Evolutionary conservation across 2,888 invertebrate species (phyloP).

Genomic region (Hartigia nigra): DNA sequence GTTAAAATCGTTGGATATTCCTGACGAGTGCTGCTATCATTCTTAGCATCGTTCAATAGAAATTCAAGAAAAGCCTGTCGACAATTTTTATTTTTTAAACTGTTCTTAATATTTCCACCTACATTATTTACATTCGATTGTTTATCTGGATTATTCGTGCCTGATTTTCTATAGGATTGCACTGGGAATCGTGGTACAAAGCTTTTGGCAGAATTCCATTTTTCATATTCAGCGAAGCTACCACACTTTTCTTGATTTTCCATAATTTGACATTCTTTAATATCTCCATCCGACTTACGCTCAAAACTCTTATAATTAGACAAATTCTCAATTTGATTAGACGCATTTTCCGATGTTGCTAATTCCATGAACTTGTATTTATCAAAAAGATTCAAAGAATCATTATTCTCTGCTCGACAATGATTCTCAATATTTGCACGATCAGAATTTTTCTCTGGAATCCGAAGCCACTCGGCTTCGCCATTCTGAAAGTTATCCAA

Average conservation of each 20-base stretch:
- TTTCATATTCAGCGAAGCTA: conserved; percentile 13
- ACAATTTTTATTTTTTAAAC: neutral
- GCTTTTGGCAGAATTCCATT: conserved; percentile 17
- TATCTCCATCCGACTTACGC: conserved; percentile 1
- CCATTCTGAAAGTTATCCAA: neutral
- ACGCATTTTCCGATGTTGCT: neutral
- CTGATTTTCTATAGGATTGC: neutral
- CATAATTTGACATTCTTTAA: neutral
- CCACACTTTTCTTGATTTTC: conserved; percentile 1
- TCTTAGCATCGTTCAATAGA: neutral
- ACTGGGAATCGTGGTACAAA: conserved; percentile 11
- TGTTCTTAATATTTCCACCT: neutral
- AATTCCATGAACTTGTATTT: neutral
- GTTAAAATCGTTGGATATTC: neutral
- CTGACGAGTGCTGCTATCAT: neutral
- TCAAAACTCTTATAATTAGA: neutral
- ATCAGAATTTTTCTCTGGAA: neutral
- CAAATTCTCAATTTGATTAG: neutral
- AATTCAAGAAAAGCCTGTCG: neutral
- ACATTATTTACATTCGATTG: neutral
- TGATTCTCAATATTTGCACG: neutral
- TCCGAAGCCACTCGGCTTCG: neutral
- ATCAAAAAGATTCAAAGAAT: neutral
- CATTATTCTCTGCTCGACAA: neutral
- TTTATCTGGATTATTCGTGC: neutral